A percentile compares a stretch with the other conserved stretches of the same genome.
Evolutionary conservation across 2,113 vertebrate genomes (phyloP).

Genomic region (Ceuthmochares aereus): DNA sequence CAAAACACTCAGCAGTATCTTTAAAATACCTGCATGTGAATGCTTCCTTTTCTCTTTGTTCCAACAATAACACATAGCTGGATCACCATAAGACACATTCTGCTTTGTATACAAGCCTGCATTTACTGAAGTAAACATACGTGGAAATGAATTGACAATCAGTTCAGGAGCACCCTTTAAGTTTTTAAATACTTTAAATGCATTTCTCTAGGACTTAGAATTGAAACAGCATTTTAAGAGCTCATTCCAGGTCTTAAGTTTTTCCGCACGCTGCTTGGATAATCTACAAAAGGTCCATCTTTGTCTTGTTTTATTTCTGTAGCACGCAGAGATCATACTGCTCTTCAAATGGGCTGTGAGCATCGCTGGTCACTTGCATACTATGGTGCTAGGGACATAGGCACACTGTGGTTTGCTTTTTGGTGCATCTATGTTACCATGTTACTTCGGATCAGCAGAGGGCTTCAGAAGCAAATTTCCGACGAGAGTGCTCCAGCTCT

Average conservation of each 20-base stretch:
- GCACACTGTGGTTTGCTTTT: background rate
- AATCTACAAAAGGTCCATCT: background rate
- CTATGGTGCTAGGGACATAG: accelerated
- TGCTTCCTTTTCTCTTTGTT: background rate
- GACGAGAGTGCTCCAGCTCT: background rate
- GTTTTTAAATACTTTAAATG: background rate
- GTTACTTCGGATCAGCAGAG: background rate
- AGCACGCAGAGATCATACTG: background rate
- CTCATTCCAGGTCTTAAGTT: background rate
- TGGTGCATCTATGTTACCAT: background rate
- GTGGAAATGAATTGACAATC: background rate
- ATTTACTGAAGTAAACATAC: background rate
- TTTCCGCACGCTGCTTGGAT: background rate
- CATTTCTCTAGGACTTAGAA: background rate
- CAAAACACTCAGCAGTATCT: background rate
- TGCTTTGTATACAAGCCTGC: background rate
- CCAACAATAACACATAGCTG: background rate
- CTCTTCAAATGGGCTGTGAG: background rate
- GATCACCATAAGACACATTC: background rate
- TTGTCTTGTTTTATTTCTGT: background rate
- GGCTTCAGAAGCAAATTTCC: background rate
- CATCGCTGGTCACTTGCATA: accelerated
- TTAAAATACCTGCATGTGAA: background rate
- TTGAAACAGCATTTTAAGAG: background rate
- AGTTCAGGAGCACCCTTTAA: background rate